These are phyloP conservation scores for Coptodon rendalli DNA, from an alignment of 2,113 vertebrate genomes.

Conservation along the genomic window DNA sequence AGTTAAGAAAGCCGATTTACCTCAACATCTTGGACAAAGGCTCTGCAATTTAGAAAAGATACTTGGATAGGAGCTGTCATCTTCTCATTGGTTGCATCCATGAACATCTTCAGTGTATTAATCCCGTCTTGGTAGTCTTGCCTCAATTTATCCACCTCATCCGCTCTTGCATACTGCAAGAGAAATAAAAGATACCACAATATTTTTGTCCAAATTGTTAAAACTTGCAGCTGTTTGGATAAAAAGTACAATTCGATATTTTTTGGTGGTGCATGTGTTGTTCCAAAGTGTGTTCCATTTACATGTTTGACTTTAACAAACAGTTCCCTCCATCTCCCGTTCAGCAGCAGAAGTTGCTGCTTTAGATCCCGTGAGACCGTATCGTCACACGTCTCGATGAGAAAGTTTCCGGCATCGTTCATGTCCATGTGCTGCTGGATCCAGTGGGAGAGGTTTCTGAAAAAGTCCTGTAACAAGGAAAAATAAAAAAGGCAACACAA, in stretches of 20 bases:
- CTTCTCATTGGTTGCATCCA: conserved; percentile 81
- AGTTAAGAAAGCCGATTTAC: conserved; percentile 43
- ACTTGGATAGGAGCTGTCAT: conserved; percentile 80
- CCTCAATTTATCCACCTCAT: conserved; percentile 87
- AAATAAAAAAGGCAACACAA: conserved; percentile 6
- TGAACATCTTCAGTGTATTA: conserved; percentile 79
- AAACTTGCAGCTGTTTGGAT: not conserved
- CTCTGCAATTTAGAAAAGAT: conserved; percentile 86
- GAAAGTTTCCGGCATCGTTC: conserved; percentile 98
- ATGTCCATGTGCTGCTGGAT: conserved; percentile 95
- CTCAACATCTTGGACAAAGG: conserved; percentile 88
- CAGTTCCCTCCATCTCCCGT: conserved; percentile 77
- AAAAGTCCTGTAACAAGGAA: conserved; percentile 72
- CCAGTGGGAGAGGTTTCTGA: conserved; percentile 76
- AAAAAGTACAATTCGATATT: not conserved
- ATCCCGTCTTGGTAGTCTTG: conserved; percentile 86
- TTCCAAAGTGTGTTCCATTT: not conserved
- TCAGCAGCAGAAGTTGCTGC: conserved; percentile 89
- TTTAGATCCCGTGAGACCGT: conserved; percentile 92
- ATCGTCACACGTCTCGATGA: conserved; percentile 96
- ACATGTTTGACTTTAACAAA: conserved; percentile 96
- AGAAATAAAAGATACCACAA: not conserved
- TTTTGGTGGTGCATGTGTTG: not conserved
- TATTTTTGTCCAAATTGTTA: not conserved
- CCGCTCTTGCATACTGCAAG: conserved; percentile 88